Conservation (phyloP, 2,797 vertebrate species). For the Schizothorax lantsangensis region DNA sequence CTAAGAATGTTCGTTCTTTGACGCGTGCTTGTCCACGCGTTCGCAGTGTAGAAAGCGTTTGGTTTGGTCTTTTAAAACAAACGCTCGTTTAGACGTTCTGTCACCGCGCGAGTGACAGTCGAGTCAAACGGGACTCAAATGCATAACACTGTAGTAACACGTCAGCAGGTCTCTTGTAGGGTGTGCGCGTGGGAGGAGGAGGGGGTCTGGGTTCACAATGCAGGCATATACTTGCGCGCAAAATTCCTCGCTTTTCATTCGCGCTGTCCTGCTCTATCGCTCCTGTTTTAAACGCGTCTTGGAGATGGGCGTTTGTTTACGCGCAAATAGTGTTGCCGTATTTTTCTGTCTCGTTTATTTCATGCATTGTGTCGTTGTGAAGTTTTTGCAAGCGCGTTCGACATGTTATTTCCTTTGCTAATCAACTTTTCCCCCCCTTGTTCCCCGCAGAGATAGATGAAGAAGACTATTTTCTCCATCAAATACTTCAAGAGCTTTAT, state of each 20-base stretch:
- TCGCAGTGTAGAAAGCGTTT: background rate
- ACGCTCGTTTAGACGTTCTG: constrained; percentile 4
- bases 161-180: constrained; percentile 63
- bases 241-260: background rate
- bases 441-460: constrained; percentile 73
- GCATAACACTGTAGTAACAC: constrained; percentile 64
- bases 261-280: background rate
- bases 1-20: background rate
- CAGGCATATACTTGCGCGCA: constrained; percentile 26
- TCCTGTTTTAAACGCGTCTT: background rate
- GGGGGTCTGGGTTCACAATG: constrained; percentile 11
- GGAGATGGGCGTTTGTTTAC: background rate
- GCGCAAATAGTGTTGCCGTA: background rate
- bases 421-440: constrained; percentile 38
- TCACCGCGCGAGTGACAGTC: constrained; percentile 33
- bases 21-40: background rate
- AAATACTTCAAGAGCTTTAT: constrained; percentile 78
- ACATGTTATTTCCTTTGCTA: constrained; percentile 62
- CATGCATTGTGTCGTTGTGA: background rate
- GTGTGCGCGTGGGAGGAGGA: constrained; percentile 13
- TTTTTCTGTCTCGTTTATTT: constrained; percentile 40
- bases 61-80: background rate
- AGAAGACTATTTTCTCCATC: constrained; percentile 78
- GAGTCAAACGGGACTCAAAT: constrained; percentile 45
- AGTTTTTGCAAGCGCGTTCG: constrained; percentile 56